Conservation (phyloP, 1,140 invertebrate genomes). For the Sinella curviseta region DNA sequence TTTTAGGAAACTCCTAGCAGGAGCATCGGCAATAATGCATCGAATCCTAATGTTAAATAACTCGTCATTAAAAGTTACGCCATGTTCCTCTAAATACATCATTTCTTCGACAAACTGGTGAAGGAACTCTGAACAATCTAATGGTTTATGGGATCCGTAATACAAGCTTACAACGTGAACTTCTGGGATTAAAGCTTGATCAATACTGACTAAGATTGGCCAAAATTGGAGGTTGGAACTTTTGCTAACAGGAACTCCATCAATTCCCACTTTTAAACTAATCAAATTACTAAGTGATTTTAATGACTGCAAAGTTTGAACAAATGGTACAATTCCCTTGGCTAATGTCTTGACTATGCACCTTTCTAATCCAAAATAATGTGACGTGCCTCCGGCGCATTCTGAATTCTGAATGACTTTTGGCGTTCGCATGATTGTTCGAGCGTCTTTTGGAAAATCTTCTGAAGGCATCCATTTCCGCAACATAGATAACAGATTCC, state of each 20-base stretch:
- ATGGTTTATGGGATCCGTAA: not conserved
- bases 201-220: not conserved
- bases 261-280: not conserved
- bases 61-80: not conserved
- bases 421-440: not conserved
- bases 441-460: not conserved
- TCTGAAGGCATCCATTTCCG: not conserved
- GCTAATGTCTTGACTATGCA: constrained; percentile 1
- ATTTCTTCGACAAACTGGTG: constrained; percentile 23
- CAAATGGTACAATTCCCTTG: not conserved
- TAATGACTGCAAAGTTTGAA: not conserved
- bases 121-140: not conserved
- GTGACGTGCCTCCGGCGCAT: not conserved
- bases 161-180: not conserved
- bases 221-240: not conserved
- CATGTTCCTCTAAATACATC: not conserved
- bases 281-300: not conserved
- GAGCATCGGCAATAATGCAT: constrained; percentile 26
- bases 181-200: not conserved
- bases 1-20: constrained; percentile 31
- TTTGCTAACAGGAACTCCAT: not conserved
- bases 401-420: not conserved
- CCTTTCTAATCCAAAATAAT: not conserved
- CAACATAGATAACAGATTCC: not conserved
- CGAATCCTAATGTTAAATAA: not conserved